These are phyloP conservation scores for Andrena flavipes DNA, from an alignment of 2,888 invertebrate genomes.

Conservation along the genomic window DNA sequence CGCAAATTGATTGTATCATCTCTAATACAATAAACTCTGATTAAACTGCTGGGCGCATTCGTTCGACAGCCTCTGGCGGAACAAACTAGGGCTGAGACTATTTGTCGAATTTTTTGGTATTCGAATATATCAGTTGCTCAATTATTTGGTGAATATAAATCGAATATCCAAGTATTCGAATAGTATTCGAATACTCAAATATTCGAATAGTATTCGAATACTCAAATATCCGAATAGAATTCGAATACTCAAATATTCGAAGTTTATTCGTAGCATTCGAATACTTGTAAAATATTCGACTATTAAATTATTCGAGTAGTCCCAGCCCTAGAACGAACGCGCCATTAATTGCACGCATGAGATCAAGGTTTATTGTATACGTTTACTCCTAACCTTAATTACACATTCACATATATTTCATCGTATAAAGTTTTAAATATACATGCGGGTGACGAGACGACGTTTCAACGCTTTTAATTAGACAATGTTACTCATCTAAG, in stretches of 20 bases:
- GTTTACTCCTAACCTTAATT: conserved; percentile 52
- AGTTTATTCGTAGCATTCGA: too few species aligned
- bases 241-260: too few species aligned
- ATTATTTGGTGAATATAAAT: too few species aligned
- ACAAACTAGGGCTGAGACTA: conserved; percentile 1
- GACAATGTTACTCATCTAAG: conserved; percentile 44
- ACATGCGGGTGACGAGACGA: conserved; percentile 49
- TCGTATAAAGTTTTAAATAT: conserved; percentile 63
- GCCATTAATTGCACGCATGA: conserved; percentile 34
- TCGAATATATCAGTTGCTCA: too few species aligned
- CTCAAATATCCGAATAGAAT: too few species aligned
- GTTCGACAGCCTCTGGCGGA: conserved; percentile 7
- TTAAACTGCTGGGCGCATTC: conserved; percentile 29
- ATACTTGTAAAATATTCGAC: too few species aligned
- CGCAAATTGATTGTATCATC: conserved; percentile 63
- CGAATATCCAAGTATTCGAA: too few species aligned
- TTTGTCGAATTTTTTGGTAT: too few species aligned
- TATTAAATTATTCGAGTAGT: too few species aligned
- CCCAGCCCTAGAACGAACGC: conserved; percentile 21
- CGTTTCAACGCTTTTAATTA: conserved; percentile 29
- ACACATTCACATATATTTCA: conserved; percentile 63
- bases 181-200: too few species aligned
- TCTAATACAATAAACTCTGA: conserved; percentile 61
- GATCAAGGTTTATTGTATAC: conserved; percentile 60
- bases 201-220: too few species aligned